These are phyloP conservation scores for Anolis apletophallus DNA, from an alignment of 2,797 vertebrate species.

Conservation along the genomic window DNA sequence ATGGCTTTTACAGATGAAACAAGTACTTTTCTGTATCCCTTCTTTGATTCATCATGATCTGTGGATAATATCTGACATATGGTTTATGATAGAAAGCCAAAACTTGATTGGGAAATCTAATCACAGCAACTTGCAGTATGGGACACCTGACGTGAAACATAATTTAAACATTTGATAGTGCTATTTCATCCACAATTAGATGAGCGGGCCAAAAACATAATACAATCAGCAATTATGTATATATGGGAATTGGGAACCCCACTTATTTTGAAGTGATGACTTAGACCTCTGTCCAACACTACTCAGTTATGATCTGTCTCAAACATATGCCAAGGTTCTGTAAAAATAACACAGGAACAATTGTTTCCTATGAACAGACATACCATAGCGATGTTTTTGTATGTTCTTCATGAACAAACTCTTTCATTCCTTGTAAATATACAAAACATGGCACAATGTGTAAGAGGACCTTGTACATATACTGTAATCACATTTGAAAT, in stretches of 20 bases:
- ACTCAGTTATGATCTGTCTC: not conserved
- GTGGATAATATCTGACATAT: not conserved
- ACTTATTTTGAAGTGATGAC: not conserved
- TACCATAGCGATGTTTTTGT: not conserved
- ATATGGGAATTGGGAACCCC: not conserved
- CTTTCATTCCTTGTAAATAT: slow-evolving; percentile 9
- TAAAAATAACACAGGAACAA: not conserved
- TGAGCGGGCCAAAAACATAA: not conserved
- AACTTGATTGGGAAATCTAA: not conserved
- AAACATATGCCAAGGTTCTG: slow-evolving; percentile 8
- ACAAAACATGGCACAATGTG: not conserved
- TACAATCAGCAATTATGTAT: not conserved
- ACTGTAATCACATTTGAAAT: slow-evolving; percentile 21
- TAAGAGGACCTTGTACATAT: not conserved
- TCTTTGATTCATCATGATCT: not conserved
- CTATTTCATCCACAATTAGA: not conserved
- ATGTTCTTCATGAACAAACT: slow-evolving; percentile 1
- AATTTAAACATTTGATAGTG: not conserved
- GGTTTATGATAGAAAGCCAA: not conserved
- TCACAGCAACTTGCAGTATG: not conserved
- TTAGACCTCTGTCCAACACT: not conserved
- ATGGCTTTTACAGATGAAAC: not conserved
- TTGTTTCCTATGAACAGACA: not conserved
- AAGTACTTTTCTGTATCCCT: not conserved
- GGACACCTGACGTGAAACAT: not conserved